These are phyloP conservation scores for Maniola hyperantus DNA, from an alignment of 2,888 invertebrate genomes.

Conservation along the genomic window DNA sequence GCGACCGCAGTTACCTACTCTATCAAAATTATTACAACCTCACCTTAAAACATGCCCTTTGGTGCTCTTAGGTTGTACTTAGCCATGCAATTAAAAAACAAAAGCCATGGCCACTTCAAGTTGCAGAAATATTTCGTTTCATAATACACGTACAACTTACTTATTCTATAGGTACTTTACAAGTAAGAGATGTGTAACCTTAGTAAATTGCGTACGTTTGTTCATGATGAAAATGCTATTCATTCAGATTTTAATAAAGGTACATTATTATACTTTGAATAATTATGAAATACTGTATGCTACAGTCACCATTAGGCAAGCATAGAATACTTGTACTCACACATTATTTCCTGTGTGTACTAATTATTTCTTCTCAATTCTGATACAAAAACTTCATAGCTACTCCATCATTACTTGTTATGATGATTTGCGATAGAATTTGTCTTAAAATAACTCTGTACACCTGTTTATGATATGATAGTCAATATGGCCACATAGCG, in stretches of 20 bases:
- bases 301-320: conserved; percentile 1
- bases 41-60: background rate
- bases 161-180: no score
- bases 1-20: background rate
- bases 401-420: background rate
- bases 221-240: conserved; percentile 2
- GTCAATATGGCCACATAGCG: no score
- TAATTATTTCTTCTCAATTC: background rate
- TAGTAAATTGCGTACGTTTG: conserved; percentile 3
- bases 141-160: background rate
- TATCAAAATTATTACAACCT: background rate
- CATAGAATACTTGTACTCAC: background rate
- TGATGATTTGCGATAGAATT: background rate
- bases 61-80: background rate
- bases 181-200: background rate
- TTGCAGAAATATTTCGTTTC: background rate
- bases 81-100: background rate
- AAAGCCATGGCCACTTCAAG: background rate
- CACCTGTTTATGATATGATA: background rate
- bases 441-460: background rate
- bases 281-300: background rate
- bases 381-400: background rate
- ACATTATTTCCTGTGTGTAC: background rate
- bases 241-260: conserved; percentile 4
- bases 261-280: background rate